Percentiles rank a stretch among this genome's conserved stretches.
These are phyloP conservation scores for Nasonovia ribisnigri DNA, from an alignment of 2,888 invertebrate genomes.

Conservation along the genomic window DNA sequence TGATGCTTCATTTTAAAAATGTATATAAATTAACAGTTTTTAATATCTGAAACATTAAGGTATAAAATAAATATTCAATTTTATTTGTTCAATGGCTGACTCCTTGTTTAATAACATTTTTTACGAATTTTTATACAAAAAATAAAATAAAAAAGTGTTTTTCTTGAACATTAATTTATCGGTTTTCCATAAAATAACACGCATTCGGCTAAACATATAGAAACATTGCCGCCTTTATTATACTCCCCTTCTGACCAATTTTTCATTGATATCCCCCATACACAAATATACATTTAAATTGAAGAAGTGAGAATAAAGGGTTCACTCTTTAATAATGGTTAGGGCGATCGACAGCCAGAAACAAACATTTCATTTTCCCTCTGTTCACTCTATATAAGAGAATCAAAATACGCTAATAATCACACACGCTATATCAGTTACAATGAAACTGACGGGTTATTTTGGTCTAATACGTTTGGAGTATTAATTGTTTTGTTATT, in stretches of 20 bases:
- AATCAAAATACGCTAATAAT: slow-evolving; percentile 34
- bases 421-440: slow-evolving; percentile 24
- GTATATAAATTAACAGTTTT: background rate
- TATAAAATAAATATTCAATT: background rate
- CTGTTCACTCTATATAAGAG: background rate
- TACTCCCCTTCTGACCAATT: background rate
- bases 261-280: slow-evolving; percentile 15
- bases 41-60: background rate
- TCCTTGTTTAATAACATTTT: background rate
- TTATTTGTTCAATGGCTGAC: background rate
- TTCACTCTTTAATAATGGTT: slow-evolving; percentile 53
- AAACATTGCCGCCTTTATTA: background rate
- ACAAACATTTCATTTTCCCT: slow-evolving; percentile 49
- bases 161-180: background rate
- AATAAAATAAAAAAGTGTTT: no score
- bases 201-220: background rate
- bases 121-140: background rate
- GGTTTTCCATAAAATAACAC: background rate
- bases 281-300: background rate
- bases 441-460: slow-evolving; percentile 44
- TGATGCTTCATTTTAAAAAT: background rate
- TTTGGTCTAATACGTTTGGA: slow-evolving; percentile 10
- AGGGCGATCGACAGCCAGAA: slow-evolving; percentile 32
- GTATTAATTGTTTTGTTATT: slow-evolving; percentile 43
- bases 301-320: slow-evolving; percentile 28